Evolutionary conservation across 2,888 invertebrate species (phyloP).

Genomic region (Brachyopa scutellaris): DNA sequence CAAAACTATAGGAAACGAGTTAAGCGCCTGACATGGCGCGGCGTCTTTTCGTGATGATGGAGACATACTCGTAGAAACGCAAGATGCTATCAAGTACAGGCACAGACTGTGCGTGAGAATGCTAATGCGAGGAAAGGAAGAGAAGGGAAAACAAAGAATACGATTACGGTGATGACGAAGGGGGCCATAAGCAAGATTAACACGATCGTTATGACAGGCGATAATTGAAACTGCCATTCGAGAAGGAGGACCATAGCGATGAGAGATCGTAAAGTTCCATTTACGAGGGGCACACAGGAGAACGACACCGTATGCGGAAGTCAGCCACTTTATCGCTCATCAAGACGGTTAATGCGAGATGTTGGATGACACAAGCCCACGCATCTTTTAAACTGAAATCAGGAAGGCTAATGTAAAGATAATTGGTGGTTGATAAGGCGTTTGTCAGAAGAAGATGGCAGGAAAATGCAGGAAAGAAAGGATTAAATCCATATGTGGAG

Average conservation of each 20-base stretch:
- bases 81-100: conserved; percentile 37
- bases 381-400: too few species aligned
- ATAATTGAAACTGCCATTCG: conserved; percentile 65
- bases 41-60: neutral
- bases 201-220: conserved; percentile 70
- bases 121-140: conserved; percentile 1
- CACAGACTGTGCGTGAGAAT: conserved; percentile 17
- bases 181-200: conserved; percentile 44
- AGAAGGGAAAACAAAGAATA: neutral
- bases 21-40: conserved; percentile 19
- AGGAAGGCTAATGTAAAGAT: too few species aligned
- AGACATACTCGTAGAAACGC: neutral
- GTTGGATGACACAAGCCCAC: too few species aligned
- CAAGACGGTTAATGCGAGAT: too few species aligned
- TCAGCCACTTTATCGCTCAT: too few species aligned
- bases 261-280: conserved; percentile 43
- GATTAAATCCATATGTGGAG: too few species aligned
- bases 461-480: too few species aligned
- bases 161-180: conserved; percentile 2
- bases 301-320: conserved; percentile 66
- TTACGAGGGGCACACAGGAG: neutral
- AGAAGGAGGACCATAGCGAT: conserved; percentile 19
- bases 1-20: conserved; percentile 41
- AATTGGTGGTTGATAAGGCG: too few species aligned
- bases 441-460: too few species aligned